Base-by-base conservation (phyloP, 2,888 invertebrate species). In the Parthenolecanium corni region DNA sequence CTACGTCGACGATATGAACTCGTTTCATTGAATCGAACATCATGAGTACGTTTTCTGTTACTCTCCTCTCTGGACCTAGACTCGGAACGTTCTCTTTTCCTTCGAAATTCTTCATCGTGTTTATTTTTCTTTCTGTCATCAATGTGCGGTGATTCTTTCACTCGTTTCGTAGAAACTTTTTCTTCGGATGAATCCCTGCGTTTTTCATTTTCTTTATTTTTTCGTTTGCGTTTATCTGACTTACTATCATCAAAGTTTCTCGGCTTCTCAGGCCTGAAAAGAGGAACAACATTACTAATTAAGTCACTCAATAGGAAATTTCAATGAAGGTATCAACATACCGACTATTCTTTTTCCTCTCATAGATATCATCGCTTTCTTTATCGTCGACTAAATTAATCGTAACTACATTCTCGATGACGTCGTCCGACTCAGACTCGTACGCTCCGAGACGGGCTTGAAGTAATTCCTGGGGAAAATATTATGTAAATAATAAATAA, bases 381-480 rank as follows among this genome's bases (percentile, higher is more conserved):
- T 63, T 54, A 21, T 71, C 71, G 61, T 71, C 70, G 38, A 70
- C 65, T 46, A 71, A 63, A 64, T 70, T 70, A 31, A 71, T 71
- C 5, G 70, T 67, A 64, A 70, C 70, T 47, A 67, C 67, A 61
- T 68, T 69, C 18, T 63, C 63, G 12, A 11, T 51, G 21, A 20
- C 11, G 12, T 52, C 61, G 42, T 69, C 69, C 18, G 66, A 68
- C 54, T 71, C 71, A 0, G 84, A 86, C 70, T 80, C 79, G 72
- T 85, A 88, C 65, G 88, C 88, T 51, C 84, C 83, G 52, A 87
- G 75, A 38, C 85, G 79, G 42, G 88, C 88, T 75, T 90, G 89
- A 49, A 90, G 75, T 47, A 77, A 72, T 66, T 76, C 78, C 78
- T 78, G 58, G 1, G 68, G 65, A 40, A 52, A 25, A 25, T 9